These are phyloP conservation scores for Chionodraco myersi DNA, from an alignment of 2,113 vertebrate genomes.

Conservation along the genomic window DNA sequence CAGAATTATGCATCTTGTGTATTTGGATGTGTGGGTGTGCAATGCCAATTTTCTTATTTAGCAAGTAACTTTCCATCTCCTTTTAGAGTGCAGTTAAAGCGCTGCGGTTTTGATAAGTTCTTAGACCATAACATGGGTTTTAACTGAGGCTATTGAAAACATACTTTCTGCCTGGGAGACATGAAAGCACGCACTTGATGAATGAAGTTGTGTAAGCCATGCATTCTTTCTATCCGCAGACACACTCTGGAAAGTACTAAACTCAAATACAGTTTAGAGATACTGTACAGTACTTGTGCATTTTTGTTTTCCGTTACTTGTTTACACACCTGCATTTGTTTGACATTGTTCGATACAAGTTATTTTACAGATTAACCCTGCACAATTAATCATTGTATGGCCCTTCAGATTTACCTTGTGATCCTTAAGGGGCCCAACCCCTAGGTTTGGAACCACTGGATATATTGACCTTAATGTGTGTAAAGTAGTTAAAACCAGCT, in stretches of 20 bases:
- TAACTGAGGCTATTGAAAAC: conserved; percentile 37
- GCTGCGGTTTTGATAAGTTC: conserved; percentile 50
- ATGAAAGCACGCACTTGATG: conserved; percentile 19
- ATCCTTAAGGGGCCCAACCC: not conserved
- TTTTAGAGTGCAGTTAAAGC: conserved; percentile 38
- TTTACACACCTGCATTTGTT: not conserved
- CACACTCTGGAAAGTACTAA: not conserved
- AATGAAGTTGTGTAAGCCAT: conserved; percentile 21
- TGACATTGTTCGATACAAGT: not conserved
- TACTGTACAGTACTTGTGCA: not conserved
- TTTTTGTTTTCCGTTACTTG: not conserved
- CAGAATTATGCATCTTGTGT: conserved; percentile 13
- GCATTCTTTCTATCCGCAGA: conserved; percentile 27
- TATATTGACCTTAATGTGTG: not conserved
- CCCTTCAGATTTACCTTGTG: not conserved
- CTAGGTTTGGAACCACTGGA: not conserved
- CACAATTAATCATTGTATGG: not conserved
- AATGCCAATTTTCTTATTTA: conserved; percentile 33
- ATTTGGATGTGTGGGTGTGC: not conserved
- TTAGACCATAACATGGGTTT: conserved; percentile 52
- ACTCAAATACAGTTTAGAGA: not conserved
- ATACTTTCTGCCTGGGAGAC: conserved; percentile 39
- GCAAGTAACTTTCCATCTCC: conserved; percentile 38
- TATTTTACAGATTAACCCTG: not conserved
- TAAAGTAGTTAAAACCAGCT: not conserved